These are phyloP conservation scores for Lissonota sp. DNA, from an alignment of 2,888 invertebrate genomes.

Conservation along the genomic window DNA sequence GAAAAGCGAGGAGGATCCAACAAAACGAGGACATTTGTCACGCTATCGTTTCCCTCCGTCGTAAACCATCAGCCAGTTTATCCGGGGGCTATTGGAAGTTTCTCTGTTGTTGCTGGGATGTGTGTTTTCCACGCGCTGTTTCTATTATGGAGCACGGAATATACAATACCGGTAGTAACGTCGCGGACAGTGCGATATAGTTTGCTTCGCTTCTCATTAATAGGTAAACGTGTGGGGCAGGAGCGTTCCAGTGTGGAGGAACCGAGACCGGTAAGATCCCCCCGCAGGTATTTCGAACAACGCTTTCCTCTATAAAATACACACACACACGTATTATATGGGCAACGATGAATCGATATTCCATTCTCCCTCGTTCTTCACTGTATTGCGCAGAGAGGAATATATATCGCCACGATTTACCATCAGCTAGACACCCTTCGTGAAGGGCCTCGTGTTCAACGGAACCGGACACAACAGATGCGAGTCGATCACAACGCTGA, in stretches of 20 bases:
- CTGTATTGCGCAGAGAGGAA: slow-evolving; percentile 34
- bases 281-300: slow-evolving; percentile 52
- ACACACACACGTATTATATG: neutral
- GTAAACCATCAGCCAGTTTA: slow-evolving; percentile 43
- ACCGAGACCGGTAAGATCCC: neutral
- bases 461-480: slow-evolving; percentile 46
- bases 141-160: slow-evolving; percentile 4
- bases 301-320: neutral
- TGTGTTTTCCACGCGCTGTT: neutral
- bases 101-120: neutral
- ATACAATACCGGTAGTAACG: slow-evolving; percentile 26
- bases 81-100: slow-evolving; percentile 3
- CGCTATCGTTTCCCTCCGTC: slow-evolving; percentile 52
- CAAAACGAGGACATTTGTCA: slow-evolving; percentile 60
- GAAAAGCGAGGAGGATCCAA: slow-evolving; percentile 41
- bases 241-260: slow-evolving; percentile 16
- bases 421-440: neutral
- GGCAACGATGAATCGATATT: slow-evolving; percentile 50
- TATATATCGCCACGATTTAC: slow-evolving; percentile 54
- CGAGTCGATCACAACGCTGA: slow-evolving; percentile 43
- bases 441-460: neutral
- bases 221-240: slow-evolving; percentile 59
- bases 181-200: slow-evolving; percentile 42
- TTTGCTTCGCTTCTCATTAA: slow-evolving; percentile 61
- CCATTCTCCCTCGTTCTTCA: slow-evolving; percentile 50